Evolutionary conservation across 1,140 invertebrate genomes (phyloP), one percentile per base, ranked within the genome.

Genomic region (Telenomus remus): DNA sequence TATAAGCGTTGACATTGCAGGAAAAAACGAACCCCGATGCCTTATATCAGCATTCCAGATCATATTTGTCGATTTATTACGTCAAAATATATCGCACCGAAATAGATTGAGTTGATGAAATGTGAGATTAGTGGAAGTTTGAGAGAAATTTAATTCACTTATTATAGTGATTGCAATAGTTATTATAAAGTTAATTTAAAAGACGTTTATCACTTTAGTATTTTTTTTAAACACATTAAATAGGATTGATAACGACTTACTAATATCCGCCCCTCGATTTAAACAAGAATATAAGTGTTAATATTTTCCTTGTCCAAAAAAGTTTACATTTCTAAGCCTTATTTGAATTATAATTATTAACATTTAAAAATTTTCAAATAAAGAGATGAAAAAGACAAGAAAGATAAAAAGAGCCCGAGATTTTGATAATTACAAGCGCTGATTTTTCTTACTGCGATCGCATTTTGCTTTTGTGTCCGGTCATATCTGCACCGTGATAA

Each of bases 361-460:
- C n/a, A n/a, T n/a, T n/a, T n/a, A n/a, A n/a, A n/a, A n/a, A n/a
- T n/a, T n/a, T n/a, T n/a, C n/a, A n/a, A n/a, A n/a, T n/a, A n/a
- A n/a, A n/a, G n/a, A 37, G 34, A 59, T 19, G 53, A 27, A 27
- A 53, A 59, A 43, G 43, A 75, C 64, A 75, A 69, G 63, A 57
- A 14, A 11, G 1, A 53, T n/a, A n/a, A n/a, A n/a, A n/a, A n/a
- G n/a, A n/a, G n/a, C 14, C 19, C 35, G 13, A 57, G 51, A 68
- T 75, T 75, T 59, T 61, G 69, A 54, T 76, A 76, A 76, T 70
- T 76, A 76, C 48, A 69, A 51, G 44, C 46, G 53, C 48, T 53
- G 57, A 70, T 65, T 75, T 47, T 70, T 47, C 19, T 6, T 6
- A 48, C 34, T 46, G 64, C 56, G 34, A 63, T 63, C 43, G 43